Base-by-base conservation (phyloP, 2,113 vertebrate genomes). In the Vimba vimba region DNA sequence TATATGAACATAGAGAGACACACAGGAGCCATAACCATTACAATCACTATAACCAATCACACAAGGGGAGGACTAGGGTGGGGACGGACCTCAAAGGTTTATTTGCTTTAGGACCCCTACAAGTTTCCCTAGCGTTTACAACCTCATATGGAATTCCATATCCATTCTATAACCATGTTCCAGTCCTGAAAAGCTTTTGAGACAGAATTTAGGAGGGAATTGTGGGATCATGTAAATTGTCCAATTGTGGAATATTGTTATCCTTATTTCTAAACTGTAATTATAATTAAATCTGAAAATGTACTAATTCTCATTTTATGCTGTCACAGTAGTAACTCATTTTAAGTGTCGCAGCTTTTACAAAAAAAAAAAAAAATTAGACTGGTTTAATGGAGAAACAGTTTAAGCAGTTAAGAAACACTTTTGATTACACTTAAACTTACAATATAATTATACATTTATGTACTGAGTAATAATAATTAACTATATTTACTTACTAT, bases 11-110 rank as follows among this genome's bases (percentile, higher is more conserved):
- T 4, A 21, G 66, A 69, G 30, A 69, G 19, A 36, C 5, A 68
- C 7, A 52, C 43, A 64, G 60, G 0, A 64, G 11, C 4, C 60
- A 64, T 27, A 64, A 66, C 30, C 10, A 36, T 83, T 69, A 59
- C 23, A 60, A 75, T 27, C 4, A 33, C 36, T 43, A 5, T 47
- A 75, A 66, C 88, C 83, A 89, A 89, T 89, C 83, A 85, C 23
- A 74, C 9, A 30, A 82, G 85, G 78, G 85, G 78, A 83, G 78
- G 59, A 76, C 10, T 27, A 76, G 74, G 74, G 74, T 76, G 74
- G 74, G 74, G 74, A 76, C 30, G 21, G n/a, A 52, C 45, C 43
- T 69, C 30, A 55, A 21, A 39, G 43, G 13, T 75, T 78, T 79
- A 68, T 86, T 82, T 79, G 52, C 78, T 52, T 27, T 73, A 17